Evolutionary conservation across 2,797 vertebrate species (phyloP).

Genomic region (Pyrocephalus nanus): DNA sequence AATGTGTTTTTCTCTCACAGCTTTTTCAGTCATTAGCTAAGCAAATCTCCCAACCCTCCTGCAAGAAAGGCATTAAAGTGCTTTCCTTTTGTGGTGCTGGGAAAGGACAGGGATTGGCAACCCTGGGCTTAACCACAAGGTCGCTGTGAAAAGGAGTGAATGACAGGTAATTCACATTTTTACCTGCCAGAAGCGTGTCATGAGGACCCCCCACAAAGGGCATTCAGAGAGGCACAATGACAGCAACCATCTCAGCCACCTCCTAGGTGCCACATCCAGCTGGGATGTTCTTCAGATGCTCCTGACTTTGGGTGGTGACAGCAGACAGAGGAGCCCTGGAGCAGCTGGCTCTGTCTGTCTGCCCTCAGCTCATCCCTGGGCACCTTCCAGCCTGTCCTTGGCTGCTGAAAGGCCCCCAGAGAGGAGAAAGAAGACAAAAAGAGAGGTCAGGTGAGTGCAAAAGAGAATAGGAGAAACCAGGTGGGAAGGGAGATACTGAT

Average conservation of each 20-base stretch:
- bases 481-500: not conserved
- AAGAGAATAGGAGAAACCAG: not conserved
- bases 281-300: not conserved
- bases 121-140: not conserved
- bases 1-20: not conserved
- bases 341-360: not conserved
- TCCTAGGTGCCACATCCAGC: rapidly evolving
- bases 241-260: not conserved
- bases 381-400: not conserved
- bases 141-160: not conserved
- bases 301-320: rapidly evolving
- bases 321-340: not conserved
- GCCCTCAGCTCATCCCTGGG: not conserved
- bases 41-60: not conserved
- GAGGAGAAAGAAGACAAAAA: not conserved
- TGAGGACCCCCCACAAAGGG: not conserved
- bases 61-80: not conserved
- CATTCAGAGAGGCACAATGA: not conserved
- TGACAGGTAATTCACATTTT: not conserved
- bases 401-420: not conserved
- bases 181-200: not conserved
- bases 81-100: not conserved
- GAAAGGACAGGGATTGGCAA: not conserved
- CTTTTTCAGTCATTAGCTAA: not conserved
- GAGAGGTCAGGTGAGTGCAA: rapidly evolving